These are phyloP conservation scores for Pachycephus smyrnensis DNA, from an alignment of 2,888 invertebrate genomes.

Conservation along the genomic window DNA sequence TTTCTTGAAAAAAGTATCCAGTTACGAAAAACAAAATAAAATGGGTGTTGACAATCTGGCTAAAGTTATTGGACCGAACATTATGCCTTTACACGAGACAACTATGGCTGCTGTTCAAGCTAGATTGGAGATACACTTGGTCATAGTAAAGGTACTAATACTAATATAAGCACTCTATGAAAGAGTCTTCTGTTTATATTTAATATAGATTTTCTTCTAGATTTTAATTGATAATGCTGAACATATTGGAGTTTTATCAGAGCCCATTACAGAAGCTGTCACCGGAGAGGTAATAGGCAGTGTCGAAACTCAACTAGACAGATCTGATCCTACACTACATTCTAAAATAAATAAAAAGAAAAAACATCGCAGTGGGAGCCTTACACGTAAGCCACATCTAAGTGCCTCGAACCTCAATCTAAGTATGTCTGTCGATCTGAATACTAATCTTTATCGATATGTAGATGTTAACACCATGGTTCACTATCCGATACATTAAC, in stretches of 20 bases:
- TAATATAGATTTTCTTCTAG: slow-evolving; percentile 64
- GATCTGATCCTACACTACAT: slow-evolving; percentile 47
- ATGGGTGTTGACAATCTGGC: slow-evolving; percentile 89
- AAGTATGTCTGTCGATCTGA: slow-evolving; percentile 42
- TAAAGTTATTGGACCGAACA: slow-evolving; percentile 86
- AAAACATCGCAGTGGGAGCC: slow-evolving; percentile 87
- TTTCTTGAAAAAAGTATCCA: slow-evolving; percentile 79
- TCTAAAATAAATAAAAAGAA: slow-evolving; percentile 70
- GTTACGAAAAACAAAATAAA: slow-evolving; percentile 78
- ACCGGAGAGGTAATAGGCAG: slow-evolving; percentile 53
- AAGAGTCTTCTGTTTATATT: neutral
- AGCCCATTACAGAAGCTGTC: slow-evolving; percentile 69
- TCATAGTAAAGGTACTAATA: slow-evolving; percentile 74
- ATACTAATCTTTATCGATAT: neutral
- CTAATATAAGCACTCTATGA: neutral
- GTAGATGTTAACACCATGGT: neutral
- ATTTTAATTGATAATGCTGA: slow-evolving; percentile 83
- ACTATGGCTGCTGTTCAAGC: slow-evolving; percentile 70
- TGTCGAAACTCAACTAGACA: slow-evolving; percentile 54
- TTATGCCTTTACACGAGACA: slow-evolving; percentile 83
- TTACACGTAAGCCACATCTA: slow-evolving; percentile 76
- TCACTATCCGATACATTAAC: neutral
- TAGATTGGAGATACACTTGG: slow-evolving; percentile 77
- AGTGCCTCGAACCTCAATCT: slow-evolving; percentile 52
- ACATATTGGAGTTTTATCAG: slow-evolving; percentile 80